These are phyloP conservation scores for Globia sparganii DNA, from an alignment of 2,888 invertebrate genomes.

Conservation along the genomic window DNA sequence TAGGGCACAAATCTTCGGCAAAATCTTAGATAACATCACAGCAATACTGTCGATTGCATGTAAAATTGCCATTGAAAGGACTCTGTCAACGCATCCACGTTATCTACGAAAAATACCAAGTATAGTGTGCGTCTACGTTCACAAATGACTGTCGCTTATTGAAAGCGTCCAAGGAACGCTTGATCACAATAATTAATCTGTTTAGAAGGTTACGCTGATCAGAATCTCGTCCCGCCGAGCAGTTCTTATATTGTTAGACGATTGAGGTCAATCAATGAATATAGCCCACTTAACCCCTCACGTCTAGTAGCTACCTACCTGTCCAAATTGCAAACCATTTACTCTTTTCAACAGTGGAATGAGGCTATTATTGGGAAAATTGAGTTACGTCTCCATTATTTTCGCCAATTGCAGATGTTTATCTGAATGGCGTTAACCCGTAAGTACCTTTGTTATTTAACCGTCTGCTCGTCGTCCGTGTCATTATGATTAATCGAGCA, in stretches of 20 bases:
- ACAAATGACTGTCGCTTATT: constrained; percentile 16
- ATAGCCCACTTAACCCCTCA: constrained; percentile 67
- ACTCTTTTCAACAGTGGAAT: constrained; percentile 37
- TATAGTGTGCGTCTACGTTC: background rate
- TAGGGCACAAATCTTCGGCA: background rate
- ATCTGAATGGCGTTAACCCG: constrained; percentile 1
- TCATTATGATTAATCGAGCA: constrained; percentile 46
- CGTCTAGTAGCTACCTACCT: constrained; percentile 51
- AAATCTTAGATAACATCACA: background rate
- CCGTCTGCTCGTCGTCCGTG: constrained; percentile 17
- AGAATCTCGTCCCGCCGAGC: constrained; percentile 66
- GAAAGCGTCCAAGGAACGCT: constrained; percentile 11
- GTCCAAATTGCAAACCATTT: constrained; percentile 56
- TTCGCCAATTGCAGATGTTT: background rate
- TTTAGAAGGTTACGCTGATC: constrained; percentile 51
- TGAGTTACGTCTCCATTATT: constrained; percentile 20
- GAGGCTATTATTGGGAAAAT: constrained; percentile 31
- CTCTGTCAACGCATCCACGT: background rate
- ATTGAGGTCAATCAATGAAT: constrained; percentile 87
- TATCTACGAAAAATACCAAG: background rate
- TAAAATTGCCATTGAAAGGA: background rate
- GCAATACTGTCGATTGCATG: constrained; percentile 1
- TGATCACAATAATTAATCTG: constrained; percentile 45
- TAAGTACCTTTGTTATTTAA: constrained; percentile 29
- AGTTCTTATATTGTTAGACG: constrained; percentile 80